Evolutionary conservation across 2,888 invertebrate genomes (phyloP).

Genomic region (Piscicola geometra): DNA sequence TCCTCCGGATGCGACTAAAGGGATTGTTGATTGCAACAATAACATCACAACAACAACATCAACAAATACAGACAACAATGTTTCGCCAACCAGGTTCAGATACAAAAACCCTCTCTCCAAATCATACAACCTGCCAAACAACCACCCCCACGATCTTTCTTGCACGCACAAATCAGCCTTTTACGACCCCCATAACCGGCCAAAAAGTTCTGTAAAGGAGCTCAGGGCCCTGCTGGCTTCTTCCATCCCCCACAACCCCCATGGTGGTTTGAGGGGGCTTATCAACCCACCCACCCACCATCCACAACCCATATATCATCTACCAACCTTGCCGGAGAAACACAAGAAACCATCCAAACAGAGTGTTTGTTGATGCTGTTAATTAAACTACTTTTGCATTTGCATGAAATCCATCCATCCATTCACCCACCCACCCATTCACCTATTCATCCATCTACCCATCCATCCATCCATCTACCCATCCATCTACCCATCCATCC

Average conservation of each 20-base stretch:
- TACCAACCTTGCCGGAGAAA: background rate
- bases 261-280: background rate
- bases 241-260: conserved; percentile 1
- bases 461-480: too few species aligned
- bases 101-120: too few species aligned
- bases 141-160: background rate
- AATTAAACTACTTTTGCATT: too few species aligned
- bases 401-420: too few species aligned
- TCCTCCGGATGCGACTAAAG: background rate
- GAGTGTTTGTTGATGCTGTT: too few species aligned
- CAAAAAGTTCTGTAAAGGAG: background rate
- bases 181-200: background rate
- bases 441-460: too few species aligned
- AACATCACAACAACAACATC: background rate
- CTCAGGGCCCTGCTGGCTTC: background rate
- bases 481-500: too few species aligned
- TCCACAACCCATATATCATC: background rate
- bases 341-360: background rate
- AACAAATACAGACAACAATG: too few species aligned
- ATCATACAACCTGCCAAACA: too few species aligned
- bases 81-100: too few species aligned
- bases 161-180: background rate
- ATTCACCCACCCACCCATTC: too few species aligned
- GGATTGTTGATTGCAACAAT: background rate
- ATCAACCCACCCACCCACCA: background rate